Base-by-base conservation (phyloP, 30 jellyfish, hydroid and myxozoan genomes). In the Aurelia aurita region DNA sequence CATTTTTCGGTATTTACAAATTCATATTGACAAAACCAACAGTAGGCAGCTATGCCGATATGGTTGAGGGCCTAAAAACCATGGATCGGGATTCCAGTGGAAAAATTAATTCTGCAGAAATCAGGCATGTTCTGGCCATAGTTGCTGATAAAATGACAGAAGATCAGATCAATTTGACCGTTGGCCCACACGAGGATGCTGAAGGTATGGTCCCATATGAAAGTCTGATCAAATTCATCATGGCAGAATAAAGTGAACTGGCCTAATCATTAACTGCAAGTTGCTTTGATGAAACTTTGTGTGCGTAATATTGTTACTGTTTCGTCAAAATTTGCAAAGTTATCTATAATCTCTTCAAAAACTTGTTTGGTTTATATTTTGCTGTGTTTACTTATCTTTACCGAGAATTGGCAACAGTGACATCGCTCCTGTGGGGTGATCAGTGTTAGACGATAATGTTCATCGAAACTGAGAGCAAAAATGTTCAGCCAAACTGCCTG, bases 131-230 rank as follows among this genome's bases (percentile, higher is more conserved):
- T 46, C 72, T 92, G 85, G 19, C 62, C 16, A 92, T 87, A 51
- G 71, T 92, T 19, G 98, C 97, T 16, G 98, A 92, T 83, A 87
- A 91, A 72, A 78, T 92, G 90, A 87, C 96, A 3, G 98, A 92
- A 47, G 92, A 92, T 9, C 97, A 92, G 64, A 81, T 95, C 27
- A 94, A 90, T 21, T 60, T 35, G 20, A 75, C 80, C 69, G 60
- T 92, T 0, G 45, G 55, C 20, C 97, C 96, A 29, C 89, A 77
- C 25, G 98, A 92, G 76, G 93, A 83, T 27, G 87, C 91, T 5
- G 72, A 79, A 5, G 97, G 98, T 32, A 18, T 11, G 16, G 96
- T 92, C 31, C 83, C 87, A 3, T 92, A 92, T 59, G 97, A 92
- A 28, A 82, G 70, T 32, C 76, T 92, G 73, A 86, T 92, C 13